Conservation (phyloP, 2,888 invertebrate genomes). For the Cabera pusaria region DNA sequence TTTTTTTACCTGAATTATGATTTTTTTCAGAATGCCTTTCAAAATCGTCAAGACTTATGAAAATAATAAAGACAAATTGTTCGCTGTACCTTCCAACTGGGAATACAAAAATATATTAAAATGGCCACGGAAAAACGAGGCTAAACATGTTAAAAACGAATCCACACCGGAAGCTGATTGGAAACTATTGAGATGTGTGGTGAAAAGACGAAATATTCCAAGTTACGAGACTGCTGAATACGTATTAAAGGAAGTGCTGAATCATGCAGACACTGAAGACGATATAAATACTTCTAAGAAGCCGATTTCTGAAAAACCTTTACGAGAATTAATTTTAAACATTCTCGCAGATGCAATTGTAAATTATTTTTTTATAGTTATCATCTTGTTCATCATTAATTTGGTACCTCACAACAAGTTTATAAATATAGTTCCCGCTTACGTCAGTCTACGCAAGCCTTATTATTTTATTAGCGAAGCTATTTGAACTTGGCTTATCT, state of each 20-base stretch:
- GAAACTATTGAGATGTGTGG: slow-evolving; percentile 2
- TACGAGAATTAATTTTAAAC: slow-evolving; percentile 9
- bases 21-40: slow-evolving; percentile 6
- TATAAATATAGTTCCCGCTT: slow-evolving; percentile 2
- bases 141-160: slow-evolving; percentile 5
- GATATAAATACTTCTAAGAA: slow-evolving; percentile 2
- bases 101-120: slow-evolving; percentile 10
- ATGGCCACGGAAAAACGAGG: slow-evolving; percentile 7
- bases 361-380: slow-evolving; percentile 4
- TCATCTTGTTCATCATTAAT: background rate
- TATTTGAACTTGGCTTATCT: no score
- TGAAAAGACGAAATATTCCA: slow-evolving; percentile 8
- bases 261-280: slow-evolving; percentile 12
- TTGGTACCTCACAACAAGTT: background rate
- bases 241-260: slow-evolving; percentile 13
- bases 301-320: slow-evolving; percentile 2
- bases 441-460: slow-evolving; percentile 1
- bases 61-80: slow-evolving; percentile 11
- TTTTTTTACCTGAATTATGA: no score
- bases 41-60: slow-evolving; percentile 10
- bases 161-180: slow-evolving; percentile 10
- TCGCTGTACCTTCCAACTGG: slow-evolving; percentile 9
- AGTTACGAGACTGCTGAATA: slow-evolving; percentile 12
- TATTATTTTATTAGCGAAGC: no score
- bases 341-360: slow-evolving; percentile 12